phyloP scores from a whole-genome alignment of 2,797 vertebrate species.

The Semaprochilodus insignis region DNA sequence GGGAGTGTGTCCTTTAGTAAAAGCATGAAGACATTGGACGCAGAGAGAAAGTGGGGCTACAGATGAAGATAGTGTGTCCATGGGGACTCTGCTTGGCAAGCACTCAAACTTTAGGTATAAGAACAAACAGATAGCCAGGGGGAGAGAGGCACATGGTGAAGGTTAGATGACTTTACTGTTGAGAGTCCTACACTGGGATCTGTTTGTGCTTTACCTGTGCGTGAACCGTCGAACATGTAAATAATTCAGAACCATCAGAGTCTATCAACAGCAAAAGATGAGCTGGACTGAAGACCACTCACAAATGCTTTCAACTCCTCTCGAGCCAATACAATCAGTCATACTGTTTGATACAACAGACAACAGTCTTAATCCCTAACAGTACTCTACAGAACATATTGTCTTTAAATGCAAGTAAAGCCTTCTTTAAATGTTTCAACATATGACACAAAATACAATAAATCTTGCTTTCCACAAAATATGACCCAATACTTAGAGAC shows the following conservation, averaged over 20 bases:
- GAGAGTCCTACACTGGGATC: conserved; percentile 30
- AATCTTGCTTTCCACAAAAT: too few relatives aligned
- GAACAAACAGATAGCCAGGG: conserved; percentile 63
- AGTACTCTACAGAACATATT: too few relatives aligned
- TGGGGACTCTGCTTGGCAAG: conserved; percentile 53
- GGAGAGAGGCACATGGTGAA: conserved; percentile 48
- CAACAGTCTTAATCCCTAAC: too few relatives aligned
- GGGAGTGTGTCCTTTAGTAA: conserved; percentile 49
- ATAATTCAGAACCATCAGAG: conserved; percentile 44
- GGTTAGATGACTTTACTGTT: conserved; percentile 41
- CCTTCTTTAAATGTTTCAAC: too few relatives aligned
- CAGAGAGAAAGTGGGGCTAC: conserved; percentile 44
- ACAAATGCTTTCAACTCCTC: not conserved
- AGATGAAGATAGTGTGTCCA: conserved; percentile 58
- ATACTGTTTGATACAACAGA: not conserved
- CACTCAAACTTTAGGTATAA: conserved; percentile 41
- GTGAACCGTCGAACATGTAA: conserved; percentile 38
- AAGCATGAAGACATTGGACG: conserved; percentile 46
- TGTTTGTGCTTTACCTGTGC: conserved; percentile 41
- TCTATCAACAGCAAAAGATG: conserved; percentile 4
- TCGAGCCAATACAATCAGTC: not conserved
- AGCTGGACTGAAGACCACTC: not conserved
- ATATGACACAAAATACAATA: too few relatives aligned
- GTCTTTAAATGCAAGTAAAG: too few relatives aligned
- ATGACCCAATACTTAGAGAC: too few relatives aligned